Evolutionary conservation across 2,113 vertebrate species (phyloP).

Genomic region (Mesitornis unicolor): DNA sequence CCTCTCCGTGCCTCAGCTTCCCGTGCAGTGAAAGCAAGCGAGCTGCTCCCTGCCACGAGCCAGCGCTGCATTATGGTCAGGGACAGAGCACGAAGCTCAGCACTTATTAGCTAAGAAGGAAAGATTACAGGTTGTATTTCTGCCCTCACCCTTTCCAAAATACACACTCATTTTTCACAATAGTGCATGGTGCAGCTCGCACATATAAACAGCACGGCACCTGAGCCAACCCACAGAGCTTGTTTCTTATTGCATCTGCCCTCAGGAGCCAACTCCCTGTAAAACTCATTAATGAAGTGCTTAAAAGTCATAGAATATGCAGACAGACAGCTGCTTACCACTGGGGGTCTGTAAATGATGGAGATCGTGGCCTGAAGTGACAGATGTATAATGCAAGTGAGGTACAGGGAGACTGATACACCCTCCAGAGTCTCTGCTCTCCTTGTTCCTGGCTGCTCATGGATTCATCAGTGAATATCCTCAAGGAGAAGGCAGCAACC

Average conservation of each 20-base stretch:
- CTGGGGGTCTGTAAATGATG: slow-evolving; percentile 12
- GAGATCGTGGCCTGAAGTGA: neutral
- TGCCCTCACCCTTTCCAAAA: neutral
- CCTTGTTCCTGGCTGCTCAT: neutral
- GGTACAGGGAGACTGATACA: neutral
- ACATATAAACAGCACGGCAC: neutral
- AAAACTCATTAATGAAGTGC: slow-evolving; percentile 32
- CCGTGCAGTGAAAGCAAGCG: neutral
- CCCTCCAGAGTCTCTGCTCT: neutral
- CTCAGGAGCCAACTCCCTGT: neutral
- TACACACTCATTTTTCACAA: neutral
- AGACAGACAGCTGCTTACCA: slow-evolving; percentile 47
- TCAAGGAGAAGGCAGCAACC: neutral
- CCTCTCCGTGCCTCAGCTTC: neutral
- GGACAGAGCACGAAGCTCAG: neutral
- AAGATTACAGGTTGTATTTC: neutral
- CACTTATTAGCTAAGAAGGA: neutral
- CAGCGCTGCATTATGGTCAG: neutral
- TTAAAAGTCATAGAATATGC: slow-evolving; percentile 20
- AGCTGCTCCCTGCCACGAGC: neutral
- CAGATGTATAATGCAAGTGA: slow-evolving; percentile 8
- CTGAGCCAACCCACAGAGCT: neutral
- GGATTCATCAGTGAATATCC: neutral
- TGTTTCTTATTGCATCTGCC: neutral
- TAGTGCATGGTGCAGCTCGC: neutral